These are phyloP conservation scores for Amitus sp. DNA, from an alignment of 2,888 invertebrate species.

Conservation along the genomic window DNA sequence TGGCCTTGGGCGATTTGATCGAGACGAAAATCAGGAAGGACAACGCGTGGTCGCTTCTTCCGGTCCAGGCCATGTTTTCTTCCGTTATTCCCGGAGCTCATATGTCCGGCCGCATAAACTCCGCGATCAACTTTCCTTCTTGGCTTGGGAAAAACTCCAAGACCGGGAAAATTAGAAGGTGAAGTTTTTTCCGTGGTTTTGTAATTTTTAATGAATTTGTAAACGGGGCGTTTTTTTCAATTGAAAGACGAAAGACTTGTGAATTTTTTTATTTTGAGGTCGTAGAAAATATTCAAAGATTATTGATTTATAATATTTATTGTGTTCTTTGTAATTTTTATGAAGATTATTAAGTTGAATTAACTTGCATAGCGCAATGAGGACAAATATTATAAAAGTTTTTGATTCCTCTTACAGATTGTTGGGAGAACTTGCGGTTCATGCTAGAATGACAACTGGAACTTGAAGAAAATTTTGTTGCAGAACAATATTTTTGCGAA, in stretches of 20 bases:
- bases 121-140: conserved; percentile 88
- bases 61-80: conserved; percentile 87
- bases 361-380: too few species aligned
- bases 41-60: conserved; percentile 89
- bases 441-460: conserved; percentile 55
- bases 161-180: conserved; percentile 80
- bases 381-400: not conserved
- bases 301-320: too few species aligned
- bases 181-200: not conserved
- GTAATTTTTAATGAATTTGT: too few species aligned
- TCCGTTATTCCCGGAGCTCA: conserved; percentile 90
- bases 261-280: too few species aligned
- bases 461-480: too few species aligned
- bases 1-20: conserved; percentile 87
- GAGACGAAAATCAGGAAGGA: conserved; percentile 83
- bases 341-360: too few species aligned
- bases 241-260: too few species aligned
- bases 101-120: conserved; percentile 82
- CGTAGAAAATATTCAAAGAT: too few species aligned
- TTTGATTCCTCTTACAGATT: conserved; percentile 42
- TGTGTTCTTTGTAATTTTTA: too few species aligned
- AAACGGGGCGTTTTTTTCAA: too few species aligned
- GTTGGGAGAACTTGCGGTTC: conserved; percentile 58
- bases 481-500: too few species aligned
- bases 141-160: conserved; percentile 98